Evolutionary conservation across 2,113 vertebrate species (phyloP).

Genomic region (Oxyura jamaicensis): DNA sequence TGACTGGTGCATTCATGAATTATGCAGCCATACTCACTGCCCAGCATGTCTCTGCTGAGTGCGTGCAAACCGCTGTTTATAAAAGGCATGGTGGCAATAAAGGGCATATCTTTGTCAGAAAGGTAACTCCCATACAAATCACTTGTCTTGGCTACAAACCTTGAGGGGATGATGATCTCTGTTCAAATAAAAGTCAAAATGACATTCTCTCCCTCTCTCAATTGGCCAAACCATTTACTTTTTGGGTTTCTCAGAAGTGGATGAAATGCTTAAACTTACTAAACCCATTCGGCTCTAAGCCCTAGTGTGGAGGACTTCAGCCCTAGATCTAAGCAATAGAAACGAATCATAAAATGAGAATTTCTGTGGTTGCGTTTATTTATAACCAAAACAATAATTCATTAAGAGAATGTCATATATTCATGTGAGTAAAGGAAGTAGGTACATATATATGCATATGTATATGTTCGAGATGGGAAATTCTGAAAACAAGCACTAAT

Average conservation of each 20-base stretch:
- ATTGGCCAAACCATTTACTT: background rate
- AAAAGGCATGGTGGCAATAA: background rate
- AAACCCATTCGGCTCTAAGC: background rate
- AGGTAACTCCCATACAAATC: background rate
- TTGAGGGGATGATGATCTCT: background rate
- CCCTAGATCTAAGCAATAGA: background rate
- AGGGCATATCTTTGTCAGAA: background rate
- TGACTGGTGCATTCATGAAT: background rate
- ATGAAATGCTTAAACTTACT: background rate
- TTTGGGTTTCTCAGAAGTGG: background rate
- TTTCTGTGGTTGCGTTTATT: background rate
- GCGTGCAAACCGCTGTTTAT: background rate
- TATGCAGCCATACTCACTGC: background rate
- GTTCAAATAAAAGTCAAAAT: background rate
- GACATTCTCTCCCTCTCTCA: accelerated
- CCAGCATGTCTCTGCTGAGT: background rate
- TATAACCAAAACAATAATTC: background rate
- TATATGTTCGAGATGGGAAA: background rate
- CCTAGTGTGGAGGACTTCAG: accelerated
- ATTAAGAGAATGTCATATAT: background rate
- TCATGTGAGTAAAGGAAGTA: background rate
- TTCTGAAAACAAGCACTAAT: background rate
- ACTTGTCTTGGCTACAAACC: background rate
- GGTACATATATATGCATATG: too few species aligned
- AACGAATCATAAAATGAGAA: background rate